Percentiles rank a stretch among this genome's conserved stretches.
Conservation (phyloP, 2,113 vertebrate species). For the Leucopsar rothschildi region DNA sequence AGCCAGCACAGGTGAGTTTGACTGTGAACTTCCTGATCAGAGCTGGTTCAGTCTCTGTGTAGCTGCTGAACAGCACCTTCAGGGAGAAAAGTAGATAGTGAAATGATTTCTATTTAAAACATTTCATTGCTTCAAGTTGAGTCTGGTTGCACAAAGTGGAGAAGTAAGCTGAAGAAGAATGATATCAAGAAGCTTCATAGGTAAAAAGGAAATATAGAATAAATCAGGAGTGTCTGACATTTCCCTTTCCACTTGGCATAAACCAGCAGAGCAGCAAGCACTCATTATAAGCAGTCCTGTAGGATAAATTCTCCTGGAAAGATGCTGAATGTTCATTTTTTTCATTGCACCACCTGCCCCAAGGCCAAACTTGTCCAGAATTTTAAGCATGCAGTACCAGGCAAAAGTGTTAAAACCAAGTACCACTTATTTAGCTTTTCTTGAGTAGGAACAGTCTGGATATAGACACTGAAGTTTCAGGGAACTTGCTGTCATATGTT, state of each 20-base stretch:
- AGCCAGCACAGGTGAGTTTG: background rate
- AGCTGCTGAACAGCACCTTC: background rate
- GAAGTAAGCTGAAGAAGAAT: background rate
- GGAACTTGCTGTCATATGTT: background rate
- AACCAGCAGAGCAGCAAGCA: background rate
- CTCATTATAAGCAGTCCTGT: background rate
- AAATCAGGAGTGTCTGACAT: background rate
- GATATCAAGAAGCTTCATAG: background rate
- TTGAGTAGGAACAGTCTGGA: background rate
- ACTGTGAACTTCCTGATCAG: background rate
- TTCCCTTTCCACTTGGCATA: background rate
- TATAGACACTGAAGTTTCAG: background rate
- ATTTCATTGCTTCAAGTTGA: background rate
- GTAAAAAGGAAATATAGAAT: background rate
- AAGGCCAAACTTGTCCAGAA: conserved; percentile 3
- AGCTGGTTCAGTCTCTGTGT: background rate
- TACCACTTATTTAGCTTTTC: background rate
- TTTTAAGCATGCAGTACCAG: conserved; percentile 10
- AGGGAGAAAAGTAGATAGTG: background rate
- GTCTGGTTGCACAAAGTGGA: background rate
- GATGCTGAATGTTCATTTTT: background rate
- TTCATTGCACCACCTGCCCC: background rate
- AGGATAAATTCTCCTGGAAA: conserved; percentile 9
- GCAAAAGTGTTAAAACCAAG: background rate
- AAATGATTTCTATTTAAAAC: background rate